A percentile compares a stretch with the other conserved stretches of the same genome.
Conservation (phyloP, 2,797 vertebrate genomes). For the Tamandua tetradactyla region DNA sequence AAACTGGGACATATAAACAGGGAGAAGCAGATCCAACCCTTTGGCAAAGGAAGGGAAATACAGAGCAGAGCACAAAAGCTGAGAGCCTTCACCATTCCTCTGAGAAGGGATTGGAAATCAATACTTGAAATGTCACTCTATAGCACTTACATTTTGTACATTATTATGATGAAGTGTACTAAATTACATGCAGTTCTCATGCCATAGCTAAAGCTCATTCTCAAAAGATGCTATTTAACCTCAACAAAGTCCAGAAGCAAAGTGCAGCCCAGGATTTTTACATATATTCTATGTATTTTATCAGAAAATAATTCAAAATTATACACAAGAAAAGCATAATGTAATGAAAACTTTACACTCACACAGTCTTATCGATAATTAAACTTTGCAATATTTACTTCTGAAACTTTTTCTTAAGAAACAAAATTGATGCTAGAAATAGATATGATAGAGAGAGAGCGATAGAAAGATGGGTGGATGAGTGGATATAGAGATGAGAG, state of each 20-base stretch:
- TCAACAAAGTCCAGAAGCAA: neutral
- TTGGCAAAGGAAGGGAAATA: neutral
- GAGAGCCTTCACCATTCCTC: neutral
- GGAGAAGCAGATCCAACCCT: neutral
- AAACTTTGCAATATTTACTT: neutral
- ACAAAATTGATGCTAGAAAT: neutral
- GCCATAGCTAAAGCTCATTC: neutral
- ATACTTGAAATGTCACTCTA: neutral
- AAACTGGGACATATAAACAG: neutral
- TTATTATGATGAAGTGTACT: fast-evolving
- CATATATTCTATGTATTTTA: neutral
- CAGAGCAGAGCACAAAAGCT: neutral
- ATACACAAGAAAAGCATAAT: neutral
- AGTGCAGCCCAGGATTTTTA: neutral
- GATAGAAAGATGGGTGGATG: neutral
- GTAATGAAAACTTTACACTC: neutral
- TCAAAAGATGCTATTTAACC: neutral
- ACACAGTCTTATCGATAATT: neutral
- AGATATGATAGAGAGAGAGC: neutral
- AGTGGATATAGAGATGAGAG: neutral
- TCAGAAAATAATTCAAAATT: neutral
- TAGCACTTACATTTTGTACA: too few relatives aligned
- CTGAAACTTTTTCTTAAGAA: neutral
- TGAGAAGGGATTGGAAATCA: neutral
- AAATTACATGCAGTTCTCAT: fast-evolving